A percentile compares a stretch with the other conserved stretches of the same genome.
These are phyloP conservation scores for Penaeus monodon DNA, from an alignment of 2,888 invertebrate species.

Conservation along the genomic window DNA sequence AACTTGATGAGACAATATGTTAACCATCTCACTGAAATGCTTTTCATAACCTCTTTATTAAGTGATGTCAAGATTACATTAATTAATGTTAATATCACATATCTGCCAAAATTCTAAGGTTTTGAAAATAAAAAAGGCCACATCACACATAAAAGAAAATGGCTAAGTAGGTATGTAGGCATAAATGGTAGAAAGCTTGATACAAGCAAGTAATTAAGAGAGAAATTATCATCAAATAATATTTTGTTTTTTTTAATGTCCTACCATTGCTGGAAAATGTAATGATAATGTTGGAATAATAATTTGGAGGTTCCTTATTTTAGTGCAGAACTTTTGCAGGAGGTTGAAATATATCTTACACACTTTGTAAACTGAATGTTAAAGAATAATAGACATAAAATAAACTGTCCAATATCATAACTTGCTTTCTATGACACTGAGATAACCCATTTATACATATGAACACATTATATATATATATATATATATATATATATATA, in stretches of 20 bases:
- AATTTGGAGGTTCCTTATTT: no score
- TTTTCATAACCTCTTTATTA: neutral
- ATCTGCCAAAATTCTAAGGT: conserved; percentile 2
- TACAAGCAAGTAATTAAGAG: conserved; percentile 28
- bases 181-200: conserved; percentile 29
- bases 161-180: neutral
- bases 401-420: neutral
- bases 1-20: neutral
- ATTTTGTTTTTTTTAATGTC: no score
- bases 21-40: neutral
- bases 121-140: conserved; percentile 3
- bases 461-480: neutral
- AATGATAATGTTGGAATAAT: no score
- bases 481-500: no score
- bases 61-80: neutral
- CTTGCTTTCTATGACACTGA: neutral
- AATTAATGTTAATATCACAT: conserved; percentile 7
- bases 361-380: no score
- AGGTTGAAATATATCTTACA: no score
- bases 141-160: conserved; percentile 1
- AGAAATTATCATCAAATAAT: neutral
- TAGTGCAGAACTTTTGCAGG: no score
- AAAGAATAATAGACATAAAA: no score
- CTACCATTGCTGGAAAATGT: neutral
- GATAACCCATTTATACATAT: neutral